phyloP scores from a whole-genome alignment of 2,888 invertebrate species.

The Drosophila gaucha region DNA sequence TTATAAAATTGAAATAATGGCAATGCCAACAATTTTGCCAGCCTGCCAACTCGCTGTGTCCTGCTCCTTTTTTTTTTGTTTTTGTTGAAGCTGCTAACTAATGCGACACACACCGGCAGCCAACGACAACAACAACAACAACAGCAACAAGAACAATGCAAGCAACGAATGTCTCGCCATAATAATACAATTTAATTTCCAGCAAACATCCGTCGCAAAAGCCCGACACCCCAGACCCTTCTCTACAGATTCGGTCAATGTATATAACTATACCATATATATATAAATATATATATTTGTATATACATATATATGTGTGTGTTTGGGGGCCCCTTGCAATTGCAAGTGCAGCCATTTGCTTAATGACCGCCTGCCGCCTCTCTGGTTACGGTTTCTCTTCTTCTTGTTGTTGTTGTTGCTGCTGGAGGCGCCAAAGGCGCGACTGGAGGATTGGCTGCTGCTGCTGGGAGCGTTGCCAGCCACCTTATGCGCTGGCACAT shows the following conservation, averaged over 20 bases:
- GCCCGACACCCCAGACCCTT: neutral
- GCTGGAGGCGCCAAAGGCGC: constrained; percentile 35
- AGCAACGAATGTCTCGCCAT: constrained; percentile 80
- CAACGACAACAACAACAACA: constrained; percentile 53
- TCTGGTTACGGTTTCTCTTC: constrained; percentile 48
- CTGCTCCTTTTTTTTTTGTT: neutral
- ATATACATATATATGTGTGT: constrained; percentile 1
- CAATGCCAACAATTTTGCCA: constrained; percentile 73
- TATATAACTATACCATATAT: constrained; percentile 20
- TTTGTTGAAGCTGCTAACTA: constrained; percentile 55
- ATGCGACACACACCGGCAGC: constrained; percentile 76
- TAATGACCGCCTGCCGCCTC: constrained; percentile 73
- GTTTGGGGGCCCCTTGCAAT: constrained; percentile 42
- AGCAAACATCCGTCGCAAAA: constrained; percentile 72
- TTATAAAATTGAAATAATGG: constrained; percentile 80
- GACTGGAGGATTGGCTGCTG: constrained; percentile 16
- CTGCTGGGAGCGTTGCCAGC: constrained; percentile 45
- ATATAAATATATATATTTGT: constrained; percentile 13
- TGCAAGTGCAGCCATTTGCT: constrained; percentile 79
- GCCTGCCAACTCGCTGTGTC: constrained; percentile 19
- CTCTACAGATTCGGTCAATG: constrained; percentile 63
- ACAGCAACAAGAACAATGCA: constrained; percentile 53
- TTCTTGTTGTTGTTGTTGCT: constrained; percentile 5
- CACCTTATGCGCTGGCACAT: constrained; percentile 45
- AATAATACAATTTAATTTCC: constrained; percentile 81